Evolutionary conservation across 53 echinoderm and acorn worm species (phyloP).

Genomic region (Temnopleurus reevesii): DNA sequence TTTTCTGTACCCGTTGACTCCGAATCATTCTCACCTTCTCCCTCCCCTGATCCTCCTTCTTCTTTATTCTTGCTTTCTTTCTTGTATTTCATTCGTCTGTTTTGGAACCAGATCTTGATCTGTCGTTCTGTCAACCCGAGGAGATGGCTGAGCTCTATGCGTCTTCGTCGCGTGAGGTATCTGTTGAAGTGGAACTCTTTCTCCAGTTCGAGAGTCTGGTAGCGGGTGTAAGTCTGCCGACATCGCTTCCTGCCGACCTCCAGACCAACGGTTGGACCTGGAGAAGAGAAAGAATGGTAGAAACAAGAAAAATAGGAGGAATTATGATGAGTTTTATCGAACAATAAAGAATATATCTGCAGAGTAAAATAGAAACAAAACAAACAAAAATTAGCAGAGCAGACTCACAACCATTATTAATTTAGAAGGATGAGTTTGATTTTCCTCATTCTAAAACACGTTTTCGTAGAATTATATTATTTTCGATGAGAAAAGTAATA

Average conservation of each 20-base stretch:
- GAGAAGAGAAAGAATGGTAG: neutral
- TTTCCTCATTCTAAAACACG: too few species aligned
- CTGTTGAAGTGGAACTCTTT: conserved; percentile 98
- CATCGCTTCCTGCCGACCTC: conserved; percentile 79
- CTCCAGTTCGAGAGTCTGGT: conserved; percentile 95
- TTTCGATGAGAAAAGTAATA: too few species aligned
- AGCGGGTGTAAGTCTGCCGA: conserved; percentile 98
- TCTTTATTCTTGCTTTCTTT: conserved; percentile 70
- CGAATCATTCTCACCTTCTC: conserved; percentile 38
- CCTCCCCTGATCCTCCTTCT: conserved; percentile 52
- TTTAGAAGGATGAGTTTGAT: too few species aligned
- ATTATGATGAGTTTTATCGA: neutral
- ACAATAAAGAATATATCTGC: too few species aligned
- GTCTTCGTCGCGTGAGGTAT: conserved; percentile 87
- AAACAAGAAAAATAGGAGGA: neutral
- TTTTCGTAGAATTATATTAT: too few species aligned
- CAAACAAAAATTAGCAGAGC: too few species aligned
- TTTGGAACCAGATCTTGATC: conserved; percentile 99
- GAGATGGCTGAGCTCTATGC: conserved; percentile 95
- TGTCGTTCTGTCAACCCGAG: conserved; percentile 92
- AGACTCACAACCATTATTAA: too few species aligned
- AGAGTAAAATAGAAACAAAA: too few species aligned
- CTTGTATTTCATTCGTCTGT: conserved; percentile 79
- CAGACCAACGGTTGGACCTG: conserved; percentile 55
- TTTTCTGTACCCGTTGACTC: conserved; percentile 1